Evolutionary conservation across 2,797 vertebrate species (phyloP), one percentile per base, ranked within the genome.

Genomic region (Adrianichthys oophorus): DNA sequence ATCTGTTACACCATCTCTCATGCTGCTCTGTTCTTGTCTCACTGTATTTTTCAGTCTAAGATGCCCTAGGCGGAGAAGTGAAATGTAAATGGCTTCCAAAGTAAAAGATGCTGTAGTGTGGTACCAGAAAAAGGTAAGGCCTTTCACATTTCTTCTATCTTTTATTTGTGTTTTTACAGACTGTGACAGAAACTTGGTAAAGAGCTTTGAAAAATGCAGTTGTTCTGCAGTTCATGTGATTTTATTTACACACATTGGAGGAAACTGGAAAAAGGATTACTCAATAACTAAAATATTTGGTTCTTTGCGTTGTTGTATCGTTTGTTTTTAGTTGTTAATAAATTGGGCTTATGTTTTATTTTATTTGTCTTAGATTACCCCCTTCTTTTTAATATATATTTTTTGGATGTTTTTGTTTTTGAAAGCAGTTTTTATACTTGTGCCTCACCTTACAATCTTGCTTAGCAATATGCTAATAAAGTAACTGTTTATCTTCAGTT

Each of bases 61-160:
- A 98, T 98, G 96, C 92, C 88, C 80, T 89, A 87, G 86, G 84
- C 89, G 76, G 91, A 95, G 86, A 83, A 87, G 84, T 81, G 89
- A 92, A 90, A 93, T 92, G 95, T 98, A 96, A 95, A 99, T 99
- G 97, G 97, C 96, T 92, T 98, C 95, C 91, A 98, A 93, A 94
- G 96, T 99, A 82, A 96, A 96, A 90, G 96, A 99, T 97, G 96
- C 97, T 86, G 98, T 99, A 91, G 95, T 99, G 86, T 98, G 96
- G 96, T 98, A 98, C 93, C 97, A 99, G 91, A 99, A 98, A 88
- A 98, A 98, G 96, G 97, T 99, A 93, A 96, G 96, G 60, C 0
- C 0, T 56, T 73, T 0, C 7, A 4, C 2, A 3, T 47, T 67
- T 47, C 3, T 63, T 67, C 52, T 46, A 3, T 24, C 16, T 7